Conservation (phyloP, 30 jellyfish, hydroid and myxozoan species). For the Turritopsis rubra region DNA sequence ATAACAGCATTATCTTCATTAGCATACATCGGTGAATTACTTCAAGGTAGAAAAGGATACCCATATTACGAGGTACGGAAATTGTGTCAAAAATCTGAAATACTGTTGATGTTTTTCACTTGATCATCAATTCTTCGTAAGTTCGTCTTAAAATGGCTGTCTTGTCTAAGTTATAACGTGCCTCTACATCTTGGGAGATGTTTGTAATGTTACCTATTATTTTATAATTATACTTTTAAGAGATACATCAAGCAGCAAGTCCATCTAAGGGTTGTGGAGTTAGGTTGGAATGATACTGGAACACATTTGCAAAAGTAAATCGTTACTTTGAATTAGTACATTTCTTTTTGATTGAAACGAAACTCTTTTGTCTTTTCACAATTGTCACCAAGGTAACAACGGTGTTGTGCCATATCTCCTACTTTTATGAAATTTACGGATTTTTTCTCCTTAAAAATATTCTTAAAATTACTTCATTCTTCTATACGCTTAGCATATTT, state of each 20-base stretch:
- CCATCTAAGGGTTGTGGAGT: slow-evolving; percentile 40
- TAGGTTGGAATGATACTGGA: slow-evolving; percentile 69
- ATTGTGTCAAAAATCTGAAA: not conserved
- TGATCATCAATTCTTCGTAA: not conserved
- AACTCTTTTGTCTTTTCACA: no score
- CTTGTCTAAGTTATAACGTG: no score
- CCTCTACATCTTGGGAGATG: not conserved
- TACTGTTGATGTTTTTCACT: not conserved
- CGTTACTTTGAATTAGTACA: not conserved
- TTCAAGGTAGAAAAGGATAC: slow-evolving; percentile 44
- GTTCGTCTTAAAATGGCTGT: not conserved
- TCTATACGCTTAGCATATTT: no score
- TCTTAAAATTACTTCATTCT: no score
- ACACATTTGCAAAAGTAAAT: slow-evolving; percentile 69
- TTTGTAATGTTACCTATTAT: not conserved
- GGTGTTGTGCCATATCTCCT: not conserved
- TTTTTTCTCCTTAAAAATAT: no score
- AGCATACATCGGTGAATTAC: slow-evolving; percentile 55
- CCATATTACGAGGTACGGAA: slow-evolving; percentile 12
- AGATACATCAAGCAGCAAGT: slow-evolving; percentile 40
- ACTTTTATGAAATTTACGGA: no score
- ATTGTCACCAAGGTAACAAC: no score
- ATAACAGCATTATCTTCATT: slow-evolving; percentile 46
- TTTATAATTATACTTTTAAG: slow-evolving; percentile 3
- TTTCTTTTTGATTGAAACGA: not conserved